phyloP scores from a whole-genome alignment of 2,113 vertebrate genomes.

The Ammospiza caudacuta region DNA sequence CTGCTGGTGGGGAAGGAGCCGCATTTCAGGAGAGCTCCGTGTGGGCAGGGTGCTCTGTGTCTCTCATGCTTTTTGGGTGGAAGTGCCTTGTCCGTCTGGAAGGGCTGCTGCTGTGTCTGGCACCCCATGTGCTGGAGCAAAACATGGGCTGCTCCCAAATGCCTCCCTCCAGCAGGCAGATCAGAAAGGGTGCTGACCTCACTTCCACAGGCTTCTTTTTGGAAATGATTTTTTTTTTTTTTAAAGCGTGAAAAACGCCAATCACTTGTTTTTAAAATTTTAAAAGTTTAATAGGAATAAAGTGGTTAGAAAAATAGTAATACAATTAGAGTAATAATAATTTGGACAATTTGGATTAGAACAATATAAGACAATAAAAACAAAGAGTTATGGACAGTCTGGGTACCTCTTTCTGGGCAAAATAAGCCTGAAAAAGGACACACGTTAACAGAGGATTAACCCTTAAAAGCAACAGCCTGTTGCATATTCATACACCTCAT shows the following conservation, averaged over 20 bases:
- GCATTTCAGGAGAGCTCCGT: fast-evolving
- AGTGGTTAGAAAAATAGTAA: no score
- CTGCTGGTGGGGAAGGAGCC: neutral
- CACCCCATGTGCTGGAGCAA: fast-evolving
- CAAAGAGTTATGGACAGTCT: no score
- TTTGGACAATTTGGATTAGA: no score
- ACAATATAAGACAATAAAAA: no score
- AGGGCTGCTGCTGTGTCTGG: neutral
- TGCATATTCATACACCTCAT: no score
- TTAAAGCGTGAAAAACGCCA: neutral
- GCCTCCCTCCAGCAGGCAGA: neutral
- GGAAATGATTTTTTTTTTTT: neutral
- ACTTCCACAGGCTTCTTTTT: neutral
- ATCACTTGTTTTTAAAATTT: no score
- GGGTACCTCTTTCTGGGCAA: no score
- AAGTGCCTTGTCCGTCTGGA: neutral
- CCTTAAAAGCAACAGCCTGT: no score
- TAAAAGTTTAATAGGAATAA: no score
- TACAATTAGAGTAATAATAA: no score
- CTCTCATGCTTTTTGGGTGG: fast-evolving
- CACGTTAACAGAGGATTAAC: no score
- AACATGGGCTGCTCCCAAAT: neutral
- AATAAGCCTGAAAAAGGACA: no score
- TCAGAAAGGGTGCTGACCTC: neutral
- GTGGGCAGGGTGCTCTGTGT: neutral